These are phyloP conservation scores for Nomada ferruginata DNA, from an alignment of 2,888 invertebrate species.

Conservation along the genomic window DNA sequence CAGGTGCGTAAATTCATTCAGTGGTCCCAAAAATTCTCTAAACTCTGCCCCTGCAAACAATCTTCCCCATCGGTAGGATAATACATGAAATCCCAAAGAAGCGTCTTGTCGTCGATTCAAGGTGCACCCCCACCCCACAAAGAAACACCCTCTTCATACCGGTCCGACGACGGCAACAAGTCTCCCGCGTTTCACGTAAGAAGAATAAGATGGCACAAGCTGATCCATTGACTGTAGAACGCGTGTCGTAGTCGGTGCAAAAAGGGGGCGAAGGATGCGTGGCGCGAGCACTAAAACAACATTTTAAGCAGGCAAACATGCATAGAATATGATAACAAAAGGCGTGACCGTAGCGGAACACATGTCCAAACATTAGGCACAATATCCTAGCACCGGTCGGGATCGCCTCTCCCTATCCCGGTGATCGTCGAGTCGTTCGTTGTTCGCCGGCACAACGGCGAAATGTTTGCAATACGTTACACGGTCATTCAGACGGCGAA, in stretches of 20 bases:
- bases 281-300: slow-evolving; percentile 78
- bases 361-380: slow-evolving; percentile 84
- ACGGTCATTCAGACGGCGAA: slow-evolving; percentile 79
- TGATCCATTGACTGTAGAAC: slow-evolving; percentile 40
- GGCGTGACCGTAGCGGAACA: slow-evolving; percentile 84
- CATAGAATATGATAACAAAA: slow-evolving; percentile 83
- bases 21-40: background rate
- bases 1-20: too few relatives aligned
- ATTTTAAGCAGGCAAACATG: slow-evolving; percentile 81
- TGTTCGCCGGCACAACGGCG: slow-evolving; percentile 69
- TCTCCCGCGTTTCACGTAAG: background rate
- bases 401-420: slow-evolving; percentile 68
- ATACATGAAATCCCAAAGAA: background rate
- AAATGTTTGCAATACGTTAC: slow-evolving; percentile 82
- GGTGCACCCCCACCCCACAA: background rate
- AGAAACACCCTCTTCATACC: too few relatives aligned
- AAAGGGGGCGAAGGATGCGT: slow-evolving; percentile 48
- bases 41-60: background rate
- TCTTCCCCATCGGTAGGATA: background rate
- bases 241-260: slow-evolving; percentile 58
- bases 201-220: slow-evolving; percentile 41
- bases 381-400: slow-evolving; percentile 79
- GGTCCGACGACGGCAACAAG: slow-evolving; percentile 1
- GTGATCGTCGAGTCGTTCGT: slow-evolving; percentile 4
- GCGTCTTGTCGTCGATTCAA: background rate